Percentiles rank a stretch among this genome's conserved stretches.
Conservation (phyloP, 2,888 invertebrate species). For the Hylaea fasciaria region DNA sequence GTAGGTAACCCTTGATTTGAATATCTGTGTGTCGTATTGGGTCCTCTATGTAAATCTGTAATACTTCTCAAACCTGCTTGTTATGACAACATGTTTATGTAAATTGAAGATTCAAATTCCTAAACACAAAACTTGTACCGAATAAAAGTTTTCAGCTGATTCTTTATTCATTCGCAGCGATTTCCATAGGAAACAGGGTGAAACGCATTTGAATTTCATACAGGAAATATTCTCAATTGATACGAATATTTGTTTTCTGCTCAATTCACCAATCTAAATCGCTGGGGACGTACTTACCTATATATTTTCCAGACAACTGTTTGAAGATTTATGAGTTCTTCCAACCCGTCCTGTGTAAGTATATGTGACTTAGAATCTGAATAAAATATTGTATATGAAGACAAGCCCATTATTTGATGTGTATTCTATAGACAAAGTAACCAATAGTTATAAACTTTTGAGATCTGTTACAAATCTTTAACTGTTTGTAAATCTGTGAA, state of each 20-base stretch:
- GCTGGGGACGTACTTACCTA: constrained; percentile 62
- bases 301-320: constrained; percentile 54
- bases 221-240: constrained; percentile 63
- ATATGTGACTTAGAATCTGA: background rate
- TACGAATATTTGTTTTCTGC: constrained; percentile 69
- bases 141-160: constrained; percentile 55
- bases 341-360: constrained; percentile 11
- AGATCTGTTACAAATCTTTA: too few species aligned
- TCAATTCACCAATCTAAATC: constrained; percentile 54
- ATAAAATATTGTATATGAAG: too few species aligned
- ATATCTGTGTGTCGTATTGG: too few species aligned
- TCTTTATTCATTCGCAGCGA: constrained; percentile 72
- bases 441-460: too few species aligned
- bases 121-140: constrained; percentile 52
- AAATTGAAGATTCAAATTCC: constrained; percentile 57
- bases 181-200: constrained; percentile 71
- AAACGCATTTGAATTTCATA: constrained; percentile 71
- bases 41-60: background rate
- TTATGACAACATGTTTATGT: constrained; percentile 36
- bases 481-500: too few species aligned
- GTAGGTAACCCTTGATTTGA: too few species aligned
- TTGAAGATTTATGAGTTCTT: constrained; percentile 22
- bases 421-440: too few species aligned
- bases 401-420: too few species aligned
- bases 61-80: background rate